Conservation (phyloP, 1,140 invertebrate genomes). For the Neodiprion lecontei region DNA sequence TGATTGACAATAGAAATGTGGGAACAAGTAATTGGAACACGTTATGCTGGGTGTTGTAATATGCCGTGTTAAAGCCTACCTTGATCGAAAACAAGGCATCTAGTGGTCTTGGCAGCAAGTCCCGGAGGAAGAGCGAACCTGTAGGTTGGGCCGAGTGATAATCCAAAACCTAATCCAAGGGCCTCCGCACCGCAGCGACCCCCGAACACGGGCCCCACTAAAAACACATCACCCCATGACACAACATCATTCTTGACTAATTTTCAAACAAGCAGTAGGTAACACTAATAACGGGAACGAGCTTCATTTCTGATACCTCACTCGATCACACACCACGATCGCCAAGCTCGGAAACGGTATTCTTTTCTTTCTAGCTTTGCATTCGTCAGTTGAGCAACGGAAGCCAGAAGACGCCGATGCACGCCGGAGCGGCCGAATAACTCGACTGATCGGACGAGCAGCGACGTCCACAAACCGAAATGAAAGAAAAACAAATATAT, state of each 20-base stretch:
- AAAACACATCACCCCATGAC: constrained; percentile 49
- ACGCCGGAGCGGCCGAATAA: too few relatives aligned
- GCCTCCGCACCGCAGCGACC: constrained; percentile 64
- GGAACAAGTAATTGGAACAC: not conserved
- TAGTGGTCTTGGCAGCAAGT: constrained; percentile 62
- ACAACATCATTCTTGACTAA: not conserved
- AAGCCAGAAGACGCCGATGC: too few relatives aligned
- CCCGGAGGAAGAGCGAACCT: constrained; percentile 63
- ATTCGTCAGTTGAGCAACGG: too few relatives aligned
- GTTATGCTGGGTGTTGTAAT: constrained; percentile 29
- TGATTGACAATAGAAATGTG: constrained; percentile 4
- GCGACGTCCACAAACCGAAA: too few relatives aligned
- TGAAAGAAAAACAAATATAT: too few relatives aligned
- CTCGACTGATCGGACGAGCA: too few relatives aligned
- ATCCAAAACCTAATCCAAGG: constrained; percentile 61
- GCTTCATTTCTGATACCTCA: too few relatives aligned
- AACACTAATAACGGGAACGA: too few relatives aligned
- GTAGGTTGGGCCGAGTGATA: constrained; percentile 62
- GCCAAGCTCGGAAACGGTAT: too few relatives aligned
- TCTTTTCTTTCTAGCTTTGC: too few relatives aligned
- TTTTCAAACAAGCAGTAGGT: too few relatives aligned
- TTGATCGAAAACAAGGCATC: constrained; percentile 64
- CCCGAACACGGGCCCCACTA: constrained; percentile 64
- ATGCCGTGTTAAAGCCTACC: constrained; percentile 59
- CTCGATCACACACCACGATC: too few relatives aligned